Evolutionary conservation across 2,113 vertebrate genomes (phyloP), one percentile per base, ranked within the genome.

Genomic region (Oenanthe melanoleuca): DNA sequence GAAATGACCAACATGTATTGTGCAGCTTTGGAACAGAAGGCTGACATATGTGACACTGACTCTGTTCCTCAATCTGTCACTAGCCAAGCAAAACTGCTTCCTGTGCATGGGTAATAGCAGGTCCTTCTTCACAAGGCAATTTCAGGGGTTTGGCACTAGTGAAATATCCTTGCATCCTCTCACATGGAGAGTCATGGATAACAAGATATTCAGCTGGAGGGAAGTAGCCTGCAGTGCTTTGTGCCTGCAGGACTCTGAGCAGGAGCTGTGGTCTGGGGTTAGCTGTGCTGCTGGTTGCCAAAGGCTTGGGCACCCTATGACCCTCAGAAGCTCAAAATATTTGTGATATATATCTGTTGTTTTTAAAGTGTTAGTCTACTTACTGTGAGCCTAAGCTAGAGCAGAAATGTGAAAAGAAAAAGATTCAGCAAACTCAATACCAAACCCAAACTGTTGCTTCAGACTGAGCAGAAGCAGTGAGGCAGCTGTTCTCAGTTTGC

Each of bases 401-500:
- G 31, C 0, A 65, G 50, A 74, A 83, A 84, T 0, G 10, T 55
- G 49, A 61, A 89, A 92, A 71, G 26, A 33, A 40, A 80, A 89
- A 52, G 34, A 89, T 80, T 8, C 33, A 78, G 71, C 29, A 72
- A 86, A 70, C 37, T 47, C 42, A 12, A 1, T 75, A 42, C 45
- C 42, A 87, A 83, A 82, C 56, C 44, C 65, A 92, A 77, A 75
- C 44, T 93, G 50, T 82, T 80, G 75, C 71, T 88, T 64, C 79
- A 95, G 86, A 34, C 53, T 42, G 64, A 94, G 80, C 57, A 81
- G 88, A 75, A 87, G 83, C 84, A 84, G 67, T 0, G 11, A 78
- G 40, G 88, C 92, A 92, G 86, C 92, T 94, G 81, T 91, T 97
- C 80, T 82, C 69, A 80, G 61, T 94, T 95, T 96, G 80, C 65